Evolutionary conservation across 1,140 invertebrate species (phyloP).

Genomic region (Vanessa tameamea): DNA sequence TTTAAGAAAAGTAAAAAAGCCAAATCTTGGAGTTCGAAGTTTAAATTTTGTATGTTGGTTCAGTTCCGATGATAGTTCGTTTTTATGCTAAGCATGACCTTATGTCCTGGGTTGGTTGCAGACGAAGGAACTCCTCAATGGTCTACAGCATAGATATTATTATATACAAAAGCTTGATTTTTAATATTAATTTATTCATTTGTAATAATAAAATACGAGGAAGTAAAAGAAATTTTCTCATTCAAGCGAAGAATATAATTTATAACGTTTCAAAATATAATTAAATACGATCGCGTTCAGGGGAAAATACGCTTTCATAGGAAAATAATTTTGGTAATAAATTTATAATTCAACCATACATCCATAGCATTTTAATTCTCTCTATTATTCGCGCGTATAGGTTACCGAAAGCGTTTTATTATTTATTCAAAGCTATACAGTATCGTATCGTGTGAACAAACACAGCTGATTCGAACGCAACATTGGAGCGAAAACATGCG

Average conservation of each 20-base stretch:
- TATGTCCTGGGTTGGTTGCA: too few relatives aligned
- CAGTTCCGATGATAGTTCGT: too few relatives aligned
- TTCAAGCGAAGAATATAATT: constrained; percentile 27
- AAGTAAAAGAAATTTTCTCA: constrained; percentile 24
- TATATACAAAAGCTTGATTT: too few relatives aligned
- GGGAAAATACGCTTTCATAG: constrained; percentile 34
- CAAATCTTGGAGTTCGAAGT: too few relatives aligned
- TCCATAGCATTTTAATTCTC: constrained; percentile 30
- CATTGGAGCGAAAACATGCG: constrained; percentile 14
- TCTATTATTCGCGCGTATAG: constrained; percentile 35
- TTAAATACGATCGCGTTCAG: constrained; percentile 35
- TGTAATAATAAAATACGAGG: background rate
- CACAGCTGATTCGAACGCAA: constrained; percentile 20
- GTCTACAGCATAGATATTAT: too few relatives aligned
- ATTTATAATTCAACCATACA: constrained; percentile 33
- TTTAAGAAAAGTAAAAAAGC: too few relatives aligned
- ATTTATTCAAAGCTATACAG: constrained; percentile 34
- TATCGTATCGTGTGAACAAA: constrained; percentile 27
- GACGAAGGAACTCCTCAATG: too few relatives aligned
- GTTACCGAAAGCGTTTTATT: constrained; percentile 27
- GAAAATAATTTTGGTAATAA: constrained; percentile 30
- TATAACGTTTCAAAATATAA: constrained; percentile 34
- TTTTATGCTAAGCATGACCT: too few relatives aligned
- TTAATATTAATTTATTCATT: too few relatives aligned
- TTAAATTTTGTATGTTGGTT: too few relatives aligned